Evolutionary conservation across 2,113 vertebrate genomes (phyloP).

Genomic region (Paramormyrops kingsleyae): DNA sequence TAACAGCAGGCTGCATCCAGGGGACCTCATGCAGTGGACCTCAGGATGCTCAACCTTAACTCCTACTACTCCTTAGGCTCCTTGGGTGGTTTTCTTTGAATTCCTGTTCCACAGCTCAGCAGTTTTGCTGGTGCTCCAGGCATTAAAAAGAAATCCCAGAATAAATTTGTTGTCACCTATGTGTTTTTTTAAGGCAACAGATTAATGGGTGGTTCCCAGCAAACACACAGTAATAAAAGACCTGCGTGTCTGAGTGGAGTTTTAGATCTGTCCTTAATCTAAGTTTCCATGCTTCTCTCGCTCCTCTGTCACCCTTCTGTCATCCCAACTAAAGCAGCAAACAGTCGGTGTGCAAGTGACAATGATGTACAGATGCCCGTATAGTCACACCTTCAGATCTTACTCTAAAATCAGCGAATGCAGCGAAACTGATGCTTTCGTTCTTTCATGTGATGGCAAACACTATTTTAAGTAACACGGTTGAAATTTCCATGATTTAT

Average conservation of each 20-base stretch:
- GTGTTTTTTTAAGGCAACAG: background rate
- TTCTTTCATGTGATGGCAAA: background rate
- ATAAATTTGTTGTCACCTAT: background rate
- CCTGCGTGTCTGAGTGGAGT: background rate
- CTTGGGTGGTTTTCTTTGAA: background rate
- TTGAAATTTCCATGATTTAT: background rate
- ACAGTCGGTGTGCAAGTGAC: background rate
- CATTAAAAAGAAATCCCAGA: conserved; percentile 18
- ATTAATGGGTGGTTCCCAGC: background rate
- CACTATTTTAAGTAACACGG: background rate
- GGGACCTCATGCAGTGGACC: conserved; percentile 27
- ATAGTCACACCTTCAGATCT: background rate
- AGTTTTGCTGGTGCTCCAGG: background rate
- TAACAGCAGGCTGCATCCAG: conserved; percentile 39
- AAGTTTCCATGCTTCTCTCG: background rate
- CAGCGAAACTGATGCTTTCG: background rate
- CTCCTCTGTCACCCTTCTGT: background rate
- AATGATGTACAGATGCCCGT: background rate
- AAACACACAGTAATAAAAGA: background rate
- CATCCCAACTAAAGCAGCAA: background rate
- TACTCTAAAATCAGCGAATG: background rate
- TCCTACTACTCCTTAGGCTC: background rate
- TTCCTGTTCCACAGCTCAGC: background rate
- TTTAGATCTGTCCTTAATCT: background rate
- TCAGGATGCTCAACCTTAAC: conserved; percentile 22